Conservation (phyloP, 2,797 vertebrate genomes). For the Parauchenoglanis punctatus region DNA sequence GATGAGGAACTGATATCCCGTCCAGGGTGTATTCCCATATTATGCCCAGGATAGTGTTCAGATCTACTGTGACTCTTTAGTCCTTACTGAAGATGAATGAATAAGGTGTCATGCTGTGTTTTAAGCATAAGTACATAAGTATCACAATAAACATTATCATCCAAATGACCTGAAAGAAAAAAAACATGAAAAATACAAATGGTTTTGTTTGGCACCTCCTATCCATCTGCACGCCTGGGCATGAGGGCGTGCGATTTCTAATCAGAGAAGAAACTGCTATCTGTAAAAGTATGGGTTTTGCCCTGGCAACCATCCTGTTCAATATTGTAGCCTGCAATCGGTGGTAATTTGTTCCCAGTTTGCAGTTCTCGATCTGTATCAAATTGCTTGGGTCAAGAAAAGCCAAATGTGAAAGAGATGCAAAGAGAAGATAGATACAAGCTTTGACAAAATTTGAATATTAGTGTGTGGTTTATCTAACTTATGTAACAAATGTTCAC, state of each 20-base stretch:
- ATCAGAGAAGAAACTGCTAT: slow-evolving; percentile 7
- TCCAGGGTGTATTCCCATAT: background rate
- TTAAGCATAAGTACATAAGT: background rate
- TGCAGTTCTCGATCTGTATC: slow-evolving; percentile 1
- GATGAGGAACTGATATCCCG: background rate
- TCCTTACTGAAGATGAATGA: background rate
- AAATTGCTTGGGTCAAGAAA: slow-evolving; percentile 6
- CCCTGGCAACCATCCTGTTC: slow-evolving; percentile 16
- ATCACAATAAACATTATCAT: slow-evolving; percentile 1
- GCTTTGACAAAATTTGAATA: background rate
- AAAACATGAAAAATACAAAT: background rate
- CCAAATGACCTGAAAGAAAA: background rate
- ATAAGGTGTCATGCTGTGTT: background rate
- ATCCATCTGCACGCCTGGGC: background rate
- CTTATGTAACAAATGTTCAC: background rate
- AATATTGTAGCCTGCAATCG: slow-evolving; percentile 18
- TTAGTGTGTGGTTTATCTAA: background rate
- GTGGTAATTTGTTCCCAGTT: slow-evolving; percentile 11
- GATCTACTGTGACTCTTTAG: background rate
- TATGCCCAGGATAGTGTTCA: background rate
- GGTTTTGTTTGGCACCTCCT: background rate
- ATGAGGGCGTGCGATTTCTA: background rate
- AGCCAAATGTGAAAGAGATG: background rate
- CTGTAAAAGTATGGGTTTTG: slow-evolving; percentile 14
- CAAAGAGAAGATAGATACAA: background rate